phyloP scores from a whole-genome alignment of 2,888 invertebrate genomes.

The Lysandra coridon region DNA sequence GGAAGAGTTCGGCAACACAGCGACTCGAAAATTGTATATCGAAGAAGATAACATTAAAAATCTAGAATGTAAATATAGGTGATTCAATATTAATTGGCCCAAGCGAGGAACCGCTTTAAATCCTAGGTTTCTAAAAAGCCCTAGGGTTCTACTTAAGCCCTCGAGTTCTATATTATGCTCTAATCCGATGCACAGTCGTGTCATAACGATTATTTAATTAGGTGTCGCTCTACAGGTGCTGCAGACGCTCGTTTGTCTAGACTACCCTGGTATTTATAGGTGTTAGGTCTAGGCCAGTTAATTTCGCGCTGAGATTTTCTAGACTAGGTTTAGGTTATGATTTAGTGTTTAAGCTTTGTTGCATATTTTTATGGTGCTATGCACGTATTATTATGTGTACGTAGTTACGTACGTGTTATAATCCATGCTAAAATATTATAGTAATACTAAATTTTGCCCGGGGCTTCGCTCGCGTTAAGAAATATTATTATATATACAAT shows the following conservation, averaged over 20 bases:
- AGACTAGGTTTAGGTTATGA: neutral
- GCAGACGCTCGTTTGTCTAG: slow-evolving; percentile 16
- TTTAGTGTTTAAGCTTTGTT: neutral
- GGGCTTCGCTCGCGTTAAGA: too few relatives aligned
- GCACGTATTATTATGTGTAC: too few relatives aligned
- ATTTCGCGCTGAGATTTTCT: neutral
- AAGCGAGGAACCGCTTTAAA: neutral
- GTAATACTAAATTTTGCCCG: too few relatives aligned
- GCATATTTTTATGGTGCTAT: neutral
- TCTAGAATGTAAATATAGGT: neutral
- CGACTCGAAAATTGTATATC: too few relatives aligned
- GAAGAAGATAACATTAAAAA: too few relatives aligned
- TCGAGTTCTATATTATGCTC: neutral
- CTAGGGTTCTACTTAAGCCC: neutral
- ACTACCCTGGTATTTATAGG: neutral
- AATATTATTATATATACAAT: too few relatives aligned
- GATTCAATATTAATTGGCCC: neutral
- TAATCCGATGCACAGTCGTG: neutral
- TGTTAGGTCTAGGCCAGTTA: slow-evolving; percentile 7
- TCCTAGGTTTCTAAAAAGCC: neutral
- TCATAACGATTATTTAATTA: slow-evolving; percentile 19
- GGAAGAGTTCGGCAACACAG: too few relatives aligned
- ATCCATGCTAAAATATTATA: too few relatives aligned
- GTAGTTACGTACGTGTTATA: too few relatives aligned
- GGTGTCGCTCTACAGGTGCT: slow-evolving; percentile 6